phyloP scores from a whole-genome alignment of 2,797 vertebrate genomes.

The Pangasius krempfi region DNA sequence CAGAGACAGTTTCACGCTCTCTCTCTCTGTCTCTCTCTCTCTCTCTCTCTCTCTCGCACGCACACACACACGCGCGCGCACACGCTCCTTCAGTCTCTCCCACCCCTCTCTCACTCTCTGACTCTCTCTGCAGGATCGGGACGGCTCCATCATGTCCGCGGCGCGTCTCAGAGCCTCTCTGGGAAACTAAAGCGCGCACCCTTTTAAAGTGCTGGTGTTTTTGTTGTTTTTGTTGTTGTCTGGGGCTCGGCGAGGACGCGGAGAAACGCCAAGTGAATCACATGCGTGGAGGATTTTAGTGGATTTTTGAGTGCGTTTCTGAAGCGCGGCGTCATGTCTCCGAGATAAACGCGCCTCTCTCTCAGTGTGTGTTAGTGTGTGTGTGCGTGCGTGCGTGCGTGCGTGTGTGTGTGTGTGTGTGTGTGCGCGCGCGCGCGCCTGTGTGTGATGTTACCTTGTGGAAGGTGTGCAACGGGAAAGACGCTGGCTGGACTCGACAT shows the following conservation, averaged over 20 bases:
- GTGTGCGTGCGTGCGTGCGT: background rate
- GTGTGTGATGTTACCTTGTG: constrained; percentile 80
- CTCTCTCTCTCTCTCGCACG: background rate
- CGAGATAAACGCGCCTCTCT: constrained; percentile 61
- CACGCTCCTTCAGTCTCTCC: constrained; percentile 7
- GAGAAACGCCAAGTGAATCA: constrained; percentile 1
- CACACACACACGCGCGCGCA: background rate
- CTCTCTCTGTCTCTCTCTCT: constrained; percentile 1
- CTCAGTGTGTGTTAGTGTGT: constrained; percentile 69
- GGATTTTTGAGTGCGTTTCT: constrained; percentile 58
- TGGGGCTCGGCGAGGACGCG: constrained; percentile 48
- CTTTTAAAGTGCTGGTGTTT: constrained; percentile 41
- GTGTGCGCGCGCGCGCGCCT: background rate
- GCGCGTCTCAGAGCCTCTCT: constrained; percentile 56
- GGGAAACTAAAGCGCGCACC: constrained; percentile 51
- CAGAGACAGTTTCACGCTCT: background rate
- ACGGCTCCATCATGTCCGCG: constrained; percentile 50
- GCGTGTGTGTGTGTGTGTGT: background rate
- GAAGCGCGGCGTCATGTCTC: constrained; percentile 57
- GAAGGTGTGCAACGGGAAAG: constrained; percentile 83
- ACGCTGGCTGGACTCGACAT: constrained; percentile 80
- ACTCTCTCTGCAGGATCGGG: constrained; percentile 53
- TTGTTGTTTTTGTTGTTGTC: background rate
- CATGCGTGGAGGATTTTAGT: constrained; percentile 13
- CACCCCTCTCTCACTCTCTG: constrained; percentile 17